phyloP scores from a whole-genome alignment of 2,797 vertebrate genomes.

The Sciurus carolinensis region DNA sequence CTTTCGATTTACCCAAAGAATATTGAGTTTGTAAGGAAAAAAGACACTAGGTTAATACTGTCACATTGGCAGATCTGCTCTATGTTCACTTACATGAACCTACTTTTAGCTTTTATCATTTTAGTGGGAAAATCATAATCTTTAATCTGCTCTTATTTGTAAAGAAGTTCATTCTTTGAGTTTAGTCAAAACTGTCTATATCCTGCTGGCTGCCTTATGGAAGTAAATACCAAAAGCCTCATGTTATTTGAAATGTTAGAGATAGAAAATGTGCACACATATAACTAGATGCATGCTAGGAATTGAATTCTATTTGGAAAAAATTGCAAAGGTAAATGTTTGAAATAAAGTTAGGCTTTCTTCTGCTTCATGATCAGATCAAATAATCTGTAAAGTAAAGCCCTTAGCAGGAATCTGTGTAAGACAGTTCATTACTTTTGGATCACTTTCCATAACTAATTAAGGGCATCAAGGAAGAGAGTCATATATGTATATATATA shows the following conservation, averaged over 20 bases:
- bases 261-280: not conserved
- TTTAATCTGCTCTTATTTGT: not conserved
- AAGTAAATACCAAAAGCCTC: conserved; percentile 11
- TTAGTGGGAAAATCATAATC: not conserved
- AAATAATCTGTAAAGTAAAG: conserved; percentile 20
- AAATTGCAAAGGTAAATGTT: not conserved
- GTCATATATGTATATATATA: not conserved
- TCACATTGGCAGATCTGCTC: not conserved
- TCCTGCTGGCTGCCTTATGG: not conserved
- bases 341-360: conserved; percentile 32
- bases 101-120: not conserved
- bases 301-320: conserved; percentile 21
- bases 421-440: not conserved
- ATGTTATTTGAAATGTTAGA: conserved; percentile 28
- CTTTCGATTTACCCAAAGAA: not conserved
- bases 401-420: not conserved
- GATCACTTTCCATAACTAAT: conserved; percentile 10
- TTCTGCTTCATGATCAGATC: not conserved
- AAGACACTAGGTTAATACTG: not conserved
- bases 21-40: not conserved
- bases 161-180: not conserved
- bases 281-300: not conserved
- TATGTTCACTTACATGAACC: not conserved
- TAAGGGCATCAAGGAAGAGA: not conserved
- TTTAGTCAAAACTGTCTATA: conserved; percentile 61